These are phyloP conservation scores for Adineta ricciae DNA, from an alignment of 2,888 invertebrate genomes.

Conservation along the genomic window DNA sequence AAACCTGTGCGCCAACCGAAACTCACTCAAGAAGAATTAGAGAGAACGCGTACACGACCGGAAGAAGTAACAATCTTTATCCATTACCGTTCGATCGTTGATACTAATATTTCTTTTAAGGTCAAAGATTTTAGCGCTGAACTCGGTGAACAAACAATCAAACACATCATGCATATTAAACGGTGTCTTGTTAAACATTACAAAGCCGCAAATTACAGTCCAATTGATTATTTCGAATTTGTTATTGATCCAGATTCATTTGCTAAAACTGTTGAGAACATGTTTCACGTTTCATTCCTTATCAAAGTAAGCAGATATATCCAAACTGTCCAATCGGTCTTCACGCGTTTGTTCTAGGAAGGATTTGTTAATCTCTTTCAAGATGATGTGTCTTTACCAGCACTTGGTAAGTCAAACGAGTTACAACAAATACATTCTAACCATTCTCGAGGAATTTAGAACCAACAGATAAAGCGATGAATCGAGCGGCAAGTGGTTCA, in stretches of 20 bases:
- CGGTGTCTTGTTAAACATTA: background rate
- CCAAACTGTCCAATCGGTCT: background rate
- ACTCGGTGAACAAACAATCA: conserved; percentile 11
- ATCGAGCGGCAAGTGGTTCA: background rate
- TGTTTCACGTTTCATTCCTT: conserved; percentile 1
- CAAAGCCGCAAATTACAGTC: background rate
- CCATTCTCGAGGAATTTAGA: background rate
- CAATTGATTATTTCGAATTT: background rate
- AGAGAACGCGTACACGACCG: background rate
- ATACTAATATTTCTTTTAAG: background rate
- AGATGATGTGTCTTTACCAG: background rate
- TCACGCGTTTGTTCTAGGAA: background rate
- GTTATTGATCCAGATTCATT: background rate
- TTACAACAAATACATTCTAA: background rate
- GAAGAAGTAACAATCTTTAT: background rate
- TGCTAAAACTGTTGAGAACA: background rate
- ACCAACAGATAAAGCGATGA: background rate
- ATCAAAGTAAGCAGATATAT: background rate
- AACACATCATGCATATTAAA: background rate
- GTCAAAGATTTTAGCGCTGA: background rate
- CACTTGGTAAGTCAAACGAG: background rate
- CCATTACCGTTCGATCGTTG: too few species aligned
- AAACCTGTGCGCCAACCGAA: background rate
- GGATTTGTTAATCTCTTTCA: background rate
- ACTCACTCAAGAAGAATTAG: background rate